phyloP scores from a whole-genome alignment of 2,888 invertebrate genomes.

The Amphipoea lucens region DNA sequence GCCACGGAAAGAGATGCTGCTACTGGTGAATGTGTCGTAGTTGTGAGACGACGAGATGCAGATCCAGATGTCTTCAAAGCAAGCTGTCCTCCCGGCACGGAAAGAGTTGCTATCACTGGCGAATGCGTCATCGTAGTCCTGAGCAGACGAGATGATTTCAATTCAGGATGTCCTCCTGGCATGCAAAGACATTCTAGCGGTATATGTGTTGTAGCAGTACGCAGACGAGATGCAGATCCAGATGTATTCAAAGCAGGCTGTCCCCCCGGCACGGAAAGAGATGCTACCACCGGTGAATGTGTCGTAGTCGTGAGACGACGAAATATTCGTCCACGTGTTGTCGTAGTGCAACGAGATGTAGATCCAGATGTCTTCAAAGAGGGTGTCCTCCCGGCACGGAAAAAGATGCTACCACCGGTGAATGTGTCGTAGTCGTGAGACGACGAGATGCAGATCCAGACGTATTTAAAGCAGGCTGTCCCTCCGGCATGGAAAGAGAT shows the following conservation, averaged over 20 bases:
- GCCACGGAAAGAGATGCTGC: background rate
- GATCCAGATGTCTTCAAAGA: background rate
- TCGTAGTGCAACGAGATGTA: background rate
- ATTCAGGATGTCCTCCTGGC: too few species aligned
- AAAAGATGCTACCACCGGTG: background rate
- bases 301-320: background rate
- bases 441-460: background rate
- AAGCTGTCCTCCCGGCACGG: background rate
- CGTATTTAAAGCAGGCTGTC: background rate
- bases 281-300: background rate
- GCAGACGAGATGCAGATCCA: too few species aligned
- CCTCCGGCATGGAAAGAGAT: background rate
- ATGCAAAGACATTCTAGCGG: too few species aligned
- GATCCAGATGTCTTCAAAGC: background rate
- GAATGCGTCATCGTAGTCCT: background rate
- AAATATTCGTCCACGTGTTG: too few species aligned
- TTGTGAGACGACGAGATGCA: background rate
- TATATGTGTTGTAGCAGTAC: too few species aligned
- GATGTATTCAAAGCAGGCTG: too few species aligned
- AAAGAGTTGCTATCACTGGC: background rate
- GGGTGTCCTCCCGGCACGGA: background rate
- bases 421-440: background rate
- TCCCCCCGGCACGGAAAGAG: too few species aligned
- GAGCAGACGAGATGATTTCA: too few species aligned
- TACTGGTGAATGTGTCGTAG: background rate